Evolutionary conservation across 92 coral and sea anemone species (phyloP).

Genomic region (Parazoanthus darwini): DNA sequence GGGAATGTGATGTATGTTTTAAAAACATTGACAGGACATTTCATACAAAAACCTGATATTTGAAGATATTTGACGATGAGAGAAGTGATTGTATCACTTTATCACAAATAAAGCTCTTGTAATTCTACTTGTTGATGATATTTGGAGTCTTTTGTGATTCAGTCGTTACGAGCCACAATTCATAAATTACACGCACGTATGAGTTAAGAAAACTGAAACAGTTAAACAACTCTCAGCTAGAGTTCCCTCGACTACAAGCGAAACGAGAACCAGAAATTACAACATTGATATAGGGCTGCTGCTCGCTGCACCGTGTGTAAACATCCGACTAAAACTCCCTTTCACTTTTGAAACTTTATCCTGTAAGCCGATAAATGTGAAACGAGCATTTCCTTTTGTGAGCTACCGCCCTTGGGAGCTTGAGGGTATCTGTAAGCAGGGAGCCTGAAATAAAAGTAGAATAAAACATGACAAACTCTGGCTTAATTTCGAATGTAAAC

Average conservation of each 20-base stretch:
- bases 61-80: not conserved
- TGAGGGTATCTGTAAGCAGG: constrained; percentile 14
- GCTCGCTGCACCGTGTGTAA: not conserved
- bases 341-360: constrained; percentile 29
- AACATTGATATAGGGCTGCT: not conserved
- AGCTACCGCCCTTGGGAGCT: constrained; percentile 8
- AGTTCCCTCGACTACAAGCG: not conserved
- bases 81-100: not conserved
- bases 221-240: not conserved
- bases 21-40: not conserved
- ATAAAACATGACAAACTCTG: not conserved
- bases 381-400: constrained; percentile 16
- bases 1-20: not conserved
- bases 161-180: constrained; percentile 2
- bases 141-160: not conserved
- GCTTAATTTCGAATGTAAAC: constrained; percentile 4
- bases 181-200: constrained; percentile 44
- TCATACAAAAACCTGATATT: not conserved
- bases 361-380: not conserved
- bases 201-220: not conserved
- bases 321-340: not conserved
- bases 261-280: not conserved
- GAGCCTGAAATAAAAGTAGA: not conserved
- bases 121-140: constrained; percentile 29
- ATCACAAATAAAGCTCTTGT: constrained; percentile 22